A percentile compares a stretch with the other conserved stretches of the same genome.
phyloP scores from a whole-genome alignment of 2,888 invertebrate genomes.

The Smittia aterrima region DNA sequence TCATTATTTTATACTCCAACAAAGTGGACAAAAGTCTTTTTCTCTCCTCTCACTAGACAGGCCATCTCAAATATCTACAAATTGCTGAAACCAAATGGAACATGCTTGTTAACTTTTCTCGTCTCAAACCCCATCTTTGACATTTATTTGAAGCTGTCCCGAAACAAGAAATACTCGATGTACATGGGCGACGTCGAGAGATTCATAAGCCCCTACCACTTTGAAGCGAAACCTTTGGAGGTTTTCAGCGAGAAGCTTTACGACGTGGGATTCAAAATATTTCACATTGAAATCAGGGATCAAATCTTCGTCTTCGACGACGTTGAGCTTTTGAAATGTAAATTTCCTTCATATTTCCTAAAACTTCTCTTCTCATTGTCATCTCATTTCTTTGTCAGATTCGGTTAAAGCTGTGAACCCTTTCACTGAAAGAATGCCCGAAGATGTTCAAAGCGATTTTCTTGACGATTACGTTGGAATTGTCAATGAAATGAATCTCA shows the following conservation, averaged over 20 bases:
- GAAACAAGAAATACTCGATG: conserved; percentile 59
- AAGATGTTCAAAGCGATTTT: conserved; percentile 60
- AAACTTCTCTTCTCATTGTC: not conserved
- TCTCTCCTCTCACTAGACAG: conserved; percentile 51
- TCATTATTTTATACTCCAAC: not conserved
- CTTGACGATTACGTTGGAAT: conserved; percentile 61
- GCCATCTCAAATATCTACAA: conserved; percentile 65
- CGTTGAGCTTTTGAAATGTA: conserved; percentile 60
- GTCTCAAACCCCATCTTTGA: conserved; percentile 68
- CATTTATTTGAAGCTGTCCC: conserved; percentile 63
- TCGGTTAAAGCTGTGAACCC: conserved; percentile 70
- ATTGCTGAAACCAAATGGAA: conserved; percentile 66
- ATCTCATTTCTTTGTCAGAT: conserved; percentile 53
- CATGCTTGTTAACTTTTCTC: conserved; percentile 66
- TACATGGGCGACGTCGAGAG: conserved; percentile 66
- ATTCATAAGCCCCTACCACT: conserved; percentile 68
- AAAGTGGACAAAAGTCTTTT: not conserved
- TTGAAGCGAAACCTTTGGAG: conserved; percentile 60
- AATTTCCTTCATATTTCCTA: conserved; percentile 43
- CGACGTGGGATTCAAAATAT: conserved; percentile 61
- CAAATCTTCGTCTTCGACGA: conserved; percentile 61
- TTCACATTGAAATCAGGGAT: conserved; percentile 60
- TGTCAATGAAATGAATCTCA: conserved; percentile 54
- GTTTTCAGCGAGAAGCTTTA: conserved; percentile 58
- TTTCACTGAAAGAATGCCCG: conserved; percentile 63